Percentiles rank a stretch among this genome's conserved stretches.
These are phyloP conservation scores for Syngnathoides biaculeatus DNA, from an alignment of 2,113 vertebrate genomes.

Conservation along the genomic window DNA sequence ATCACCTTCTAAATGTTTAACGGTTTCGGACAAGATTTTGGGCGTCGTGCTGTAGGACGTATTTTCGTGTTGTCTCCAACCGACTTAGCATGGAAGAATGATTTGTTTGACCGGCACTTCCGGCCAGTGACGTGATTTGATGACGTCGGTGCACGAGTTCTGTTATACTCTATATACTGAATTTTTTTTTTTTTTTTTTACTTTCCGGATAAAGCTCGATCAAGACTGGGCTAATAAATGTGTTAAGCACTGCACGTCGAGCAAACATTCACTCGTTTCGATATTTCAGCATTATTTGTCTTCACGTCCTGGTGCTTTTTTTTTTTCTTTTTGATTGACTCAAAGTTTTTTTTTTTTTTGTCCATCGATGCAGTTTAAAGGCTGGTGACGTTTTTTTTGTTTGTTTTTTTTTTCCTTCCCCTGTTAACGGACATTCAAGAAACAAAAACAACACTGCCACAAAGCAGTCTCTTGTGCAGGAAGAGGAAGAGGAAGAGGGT, in stretches of 20 bases:
- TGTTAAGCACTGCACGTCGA: not conserved
- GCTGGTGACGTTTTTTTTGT: conserved; percentile 65
- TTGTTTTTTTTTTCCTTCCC: conserved; percentile 33
- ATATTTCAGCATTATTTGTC: not conserved
- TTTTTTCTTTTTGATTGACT: not conserved
- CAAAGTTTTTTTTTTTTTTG: not conserved
- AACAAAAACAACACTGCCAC: conserved; percentile 41
- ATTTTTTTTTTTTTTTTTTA: too few species aligned
- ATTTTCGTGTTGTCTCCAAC: too few species aligned
- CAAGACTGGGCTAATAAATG: not conserved
- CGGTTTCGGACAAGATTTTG: too few species aligned
- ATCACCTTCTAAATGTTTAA: too few species aligned
- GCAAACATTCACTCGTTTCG: not conserved
- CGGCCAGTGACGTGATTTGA: too few species aligned
- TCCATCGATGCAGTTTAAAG: conserved; percentile 44
- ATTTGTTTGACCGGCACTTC: too few species aligned
- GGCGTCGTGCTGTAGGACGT: too few species aligned
- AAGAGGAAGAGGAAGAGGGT: conserved; percentile 6
- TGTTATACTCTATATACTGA: too few species aligned
- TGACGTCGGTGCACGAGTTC: too few species aligned
- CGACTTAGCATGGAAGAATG: too few species aligned
- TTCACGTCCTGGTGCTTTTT: not conserved
- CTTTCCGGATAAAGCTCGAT: not conserved
- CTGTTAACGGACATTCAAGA: conserved; percentile 59
- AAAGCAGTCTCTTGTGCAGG: conserved; percentile 50